Base-by-base conservation (phyloP, 37 sponge, comb jelly and placozoan genomes). In the Axinella damicornis region DNA sequence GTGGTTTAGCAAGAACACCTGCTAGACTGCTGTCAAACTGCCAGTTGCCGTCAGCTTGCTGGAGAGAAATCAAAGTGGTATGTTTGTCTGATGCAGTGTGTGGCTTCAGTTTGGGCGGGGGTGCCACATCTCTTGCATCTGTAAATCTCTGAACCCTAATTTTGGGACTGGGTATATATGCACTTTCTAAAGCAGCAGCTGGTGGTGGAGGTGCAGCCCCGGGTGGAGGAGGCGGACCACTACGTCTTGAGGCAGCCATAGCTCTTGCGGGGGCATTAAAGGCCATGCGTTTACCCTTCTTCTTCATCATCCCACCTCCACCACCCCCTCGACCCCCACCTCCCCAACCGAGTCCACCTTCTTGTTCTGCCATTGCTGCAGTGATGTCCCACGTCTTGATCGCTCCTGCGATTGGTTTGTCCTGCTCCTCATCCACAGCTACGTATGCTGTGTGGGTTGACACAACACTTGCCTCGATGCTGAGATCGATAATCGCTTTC, bases 381-480 rank as follows among this genome's bases (percentile, higher is more conserved):
- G 52, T 60, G 37, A 79, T 53, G 35, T 81, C 75, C 54, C 57
- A 88, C 5, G 59, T 75, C 69, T 77, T 56, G 65, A 89, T 53
- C 55, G 76, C 63, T 19, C 84, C 90, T 40, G 55, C 28, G 1
- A 83, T 61, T 21, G 78, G 84, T 25, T 83, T 46, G 37, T 71
- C 40, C 74, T 71, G 71, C 55, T 77, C 84, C 37, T 80, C 88
- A 77, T 89, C 84, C 22, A 89, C 53, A 22, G 90, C 90, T 24
- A 89, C 40, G 41, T 67, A 89, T 25, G 90, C 90, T 21, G 90
- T 89, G 82, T 81, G 33, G 14, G 11, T 30, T 24, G 82, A 80
- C 41, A 80, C 60, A 12, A 88, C 88, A 57, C 76, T 66, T 15
- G 34, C 40, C 57, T 88, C 82, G 14, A 21, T 65, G 67, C 88